Conservation (phyloP, 2,113 vertebrate genomes). For the Illadopsis cleaveri region DNA sequence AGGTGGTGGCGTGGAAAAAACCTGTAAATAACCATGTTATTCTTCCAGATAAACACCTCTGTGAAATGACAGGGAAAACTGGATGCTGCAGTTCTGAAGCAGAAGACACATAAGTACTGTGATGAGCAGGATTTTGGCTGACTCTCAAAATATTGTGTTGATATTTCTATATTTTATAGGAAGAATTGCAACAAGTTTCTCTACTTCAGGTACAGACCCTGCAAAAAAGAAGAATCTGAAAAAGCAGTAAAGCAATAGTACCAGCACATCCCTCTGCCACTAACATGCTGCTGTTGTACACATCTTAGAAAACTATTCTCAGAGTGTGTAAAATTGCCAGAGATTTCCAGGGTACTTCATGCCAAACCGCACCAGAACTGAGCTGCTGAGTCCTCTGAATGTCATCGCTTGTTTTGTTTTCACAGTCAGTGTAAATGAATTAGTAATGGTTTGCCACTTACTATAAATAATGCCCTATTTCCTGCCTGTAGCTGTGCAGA, state of each 20-base stretch:
- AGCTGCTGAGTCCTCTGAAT: slow-evolving; percentile 38
- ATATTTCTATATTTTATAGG: background rate
- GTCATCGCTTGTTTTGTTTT: slow-evolving; percentile 27
- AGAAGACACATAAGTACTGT: background rate
- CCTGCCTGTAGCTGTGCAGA: slow-evolving; percentile 1
- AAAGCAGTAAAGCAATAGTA: background rate
- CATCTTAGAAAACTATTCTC: background rate
- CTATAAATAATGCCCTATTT: slow-evolving; percentile 68
- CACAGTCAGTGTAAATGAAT: slow-evolving; percentile 32
- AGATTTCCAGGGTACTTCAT: slow-evolving; percentile 27
- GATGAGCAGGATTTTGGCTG: background rate
- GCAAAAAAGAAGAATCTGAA: background rate
- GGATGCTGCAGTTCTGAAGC: background rate
- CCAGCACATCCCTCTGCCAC: background rate
- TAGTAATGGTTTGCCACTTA: slow-evolving; percentile 57
- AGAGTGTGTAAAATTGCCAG: slow-evolving; percentile 16
- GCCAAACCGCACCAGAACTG: slow-evolving; percentile 45
- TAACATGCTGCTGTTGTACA: background rate
- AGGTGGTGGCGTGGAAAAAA: background rate
- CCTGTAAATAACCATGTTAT: background rate
- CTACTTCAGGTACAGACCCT: background rate
- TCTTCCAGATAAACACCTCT: background rate
- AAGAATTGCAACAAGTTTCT: background rate
- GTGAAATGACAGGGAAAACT: background rate
- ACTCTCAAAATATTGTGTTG: background rate